phyloP scores from a whole-genome alignment of 2,888 invertebrate genomes.

The Drosophila anceps region DNA sequence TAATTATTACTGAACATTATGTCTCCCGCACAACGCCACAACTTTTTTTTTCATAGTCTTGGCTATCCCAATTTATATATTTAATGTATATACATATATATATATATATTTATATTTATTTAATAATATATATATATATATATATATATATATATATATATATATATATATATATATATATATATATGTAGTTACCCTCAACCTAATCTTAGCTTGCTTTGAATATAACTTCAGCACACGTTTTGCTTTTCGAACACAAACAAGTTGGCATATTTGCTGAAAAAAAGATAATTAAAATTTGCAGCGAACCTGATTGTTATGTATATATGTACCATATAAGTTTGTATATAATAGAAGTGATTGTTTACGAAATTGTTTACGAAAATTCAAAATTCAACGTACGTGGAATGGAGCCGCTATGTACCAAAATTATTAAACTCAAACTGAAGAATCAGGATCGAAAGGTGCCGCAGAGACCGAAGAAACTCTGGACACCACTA shows the following conservation, averaged over 20 bases:
- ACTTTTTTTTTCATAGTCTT: too few species aligned
- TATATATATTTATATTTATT: too few species aligned
- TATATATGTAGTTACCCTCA: not conserved
- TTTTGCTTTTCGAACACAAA: not conserved
- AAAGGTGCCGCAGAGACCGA: fast-evolving
- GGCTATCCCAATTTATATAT: not conserved
- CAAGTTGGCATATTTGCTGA: not conserved
- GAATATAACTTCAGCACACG: not conserved
- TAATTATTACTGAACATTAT: too few species aligned
- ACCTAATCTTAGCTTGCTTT: not conserved
- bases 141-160: too few species aligned
- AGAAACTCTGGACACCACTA: not conserved
- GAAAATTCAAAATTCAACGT: conserved; percentile 11
- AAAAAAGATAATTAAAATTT: not conserved
- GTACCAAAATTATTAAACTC: not conserved
- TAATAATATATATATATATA: too few species aligned
- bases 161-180: too few species aligned
- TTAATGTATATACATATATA: too few species aligned
- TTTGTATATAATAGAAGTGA: not conserved
- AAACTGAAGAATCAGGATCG: not conserved
- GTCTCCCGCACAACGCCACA: too few species aligned
- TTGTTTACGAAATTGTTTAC: not conserved
- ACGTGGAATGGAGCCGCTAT: not conserved
- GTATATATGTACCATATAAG: not conserved
- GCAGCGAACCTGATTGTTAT: not conserved